These are phyloP conservation scores for Lagodon rhomboides DNA, from an alignment of 2,797 vertebrate species.

Conservation along the genomic window DNA sequence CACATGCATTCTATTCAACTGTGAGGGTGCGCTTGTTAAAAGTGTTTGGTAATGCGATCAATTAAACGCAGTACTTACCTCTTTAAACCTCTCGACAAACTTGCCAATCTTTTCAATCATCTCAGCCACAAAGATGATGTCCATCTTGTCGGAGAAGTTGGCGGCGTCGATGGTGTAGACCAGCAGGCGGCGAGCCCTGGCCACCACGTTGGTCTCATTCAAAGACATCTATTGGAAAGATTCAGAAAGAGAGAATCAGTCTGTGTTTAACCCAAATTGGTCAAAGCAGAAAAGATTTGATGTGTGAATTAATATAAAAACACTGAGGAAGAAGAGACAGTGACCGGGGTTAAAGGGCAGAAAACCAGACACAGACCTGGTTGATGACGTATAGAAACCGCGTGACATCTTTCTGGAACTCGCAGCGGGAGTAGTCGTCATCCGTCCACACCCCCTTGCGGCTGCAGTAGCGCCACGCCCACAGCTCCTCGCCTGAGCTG, in stretches of 20 bases:
- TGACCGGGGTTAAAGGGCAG: not conserved
- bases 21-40: not conserved
- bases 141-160: constrained; percentile 99
- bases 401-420: constrained; percentile 97
- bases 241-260: not conserved
- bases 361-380: constrained; percentile 84
- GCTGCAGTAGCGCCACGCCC: constrained; percentile 93
- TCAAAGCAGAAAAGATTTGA: not conserved
- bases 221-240: constrained; percentile 90
- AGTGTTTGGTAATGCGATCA: not conserved
- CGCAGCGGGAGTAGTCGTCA: constrained; percentile 95
- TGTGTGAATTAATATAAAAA: not conserved
- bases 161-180: constrained; percentile 94
- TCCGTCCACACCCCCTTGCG: constrained; percentile 93
- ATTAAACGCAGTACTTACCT: constrained; percentile 82
- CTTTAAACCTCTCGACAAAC: constrained; percentile 97
- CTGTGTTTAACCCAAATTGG: not conserved
- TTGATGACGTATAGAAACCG: constrained; percentile 95
- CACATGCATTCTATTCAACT: not conserved
- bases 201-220: constrained; percentile 95
- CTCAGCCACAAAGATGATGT: constrained; percentile 98
- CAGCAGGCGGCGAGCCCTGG: constrained; percentile 91
- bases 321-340: not conserved
- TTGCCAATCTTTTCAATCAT: constrained; percentile 98
- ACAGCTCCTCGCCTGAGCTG: constrained; percentile 88